Evolutionary conservation across 1,140 invertebrate species (phyloP), one percentile per base, ranked within the genome.

Genomic region (Eubasilissa regina): DNA sequence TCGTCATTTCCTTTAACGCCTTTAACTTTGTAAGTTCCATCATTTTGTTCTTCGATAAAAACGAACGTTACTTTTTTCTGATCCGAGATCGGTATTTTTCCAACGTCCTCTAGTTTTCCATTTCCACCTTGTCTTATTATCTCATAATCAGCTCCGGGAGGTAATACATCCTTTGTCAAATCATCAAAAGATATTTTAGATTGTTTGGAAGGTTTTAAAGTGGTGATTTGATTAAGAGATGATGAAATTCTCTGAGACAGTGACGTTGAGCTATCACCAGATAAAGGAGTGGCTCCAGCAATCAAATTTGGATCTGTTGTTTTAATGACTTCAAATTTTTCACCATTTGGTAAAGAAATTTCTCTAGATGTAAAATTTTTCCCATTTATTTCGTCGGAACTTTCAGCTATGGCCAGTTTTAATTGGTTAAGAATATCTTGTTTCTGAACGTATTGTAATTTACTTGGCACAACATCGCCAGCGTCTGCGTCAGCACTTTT

Each of bases 21-120:
- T 85, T 95, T 94, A 1, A 96, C 94, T 87, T 95, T 95, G 64
- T 94, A 94, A 55, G 92, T 94, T 35, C 95, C 95, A 83, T 96
- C 95, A 0, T 93, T 90, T 85, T 96, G 95, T 84, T 96, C 95
- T 86, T 96, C 95, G 13, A 96, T 87, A 45, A 96, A 93, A 4
- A 96, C 95, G 83, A 96, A 96, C 0, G 95, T 96, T 0, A 95
- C 94, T 84, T 95, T 95, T 85, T 95, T 96, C 76, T 94, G 92
- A 81, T 90, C 89, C 4, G 92, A 90, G n/a, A 93, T 83, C 13
- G 91, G 91, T 72, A 92, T 86, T 77, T 91, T 92, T 0, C 90
- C 90, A n/a, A 95, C 89, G 83, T 94, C 91, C 85, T 95, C 94
- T 1, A 95, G 85, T 78, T 91, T 92, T 11, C 94, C 94, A 82